A percentile compares a stretch with the other conserved stretches of the same genome.
phyloP scores from a whole-genome alignment of 1,140 invertebrate genomes.

The Hyphantria cunea region DNA sequence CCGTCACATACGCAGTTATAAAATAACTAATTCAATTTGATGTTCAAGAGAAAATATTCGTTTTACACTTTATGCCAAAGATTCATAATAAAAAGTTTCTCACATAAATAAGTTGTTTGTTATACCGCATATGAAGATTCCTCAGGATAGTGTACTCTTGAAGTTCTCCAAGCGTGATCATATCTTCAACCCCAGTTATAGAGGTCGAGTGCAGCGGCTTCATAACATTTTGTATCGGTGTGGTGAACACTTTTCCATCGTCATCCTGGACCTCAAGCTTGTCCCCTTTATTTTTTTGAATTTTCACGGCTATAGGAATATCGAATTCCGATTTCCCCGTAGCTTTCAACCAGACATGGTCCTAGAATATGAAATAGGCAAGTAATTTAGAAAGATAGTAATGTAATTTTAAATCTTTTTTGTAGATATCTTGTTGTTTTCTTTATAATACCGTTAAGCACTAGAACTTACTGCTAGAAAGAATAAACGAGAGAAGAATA shows the following conservation, averaged over 20 bases:
- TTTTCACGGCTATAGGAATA: conserved; percentile 91
- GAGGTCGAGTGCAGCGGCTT: conserved; percentile 94
- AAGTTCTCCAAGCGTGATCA: conserved; percentile 95
- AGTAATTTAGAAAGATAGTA: neutral
- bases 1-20: too few species aligned
- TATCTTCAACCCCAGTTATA: conserved; percentile 94
- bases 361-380: conserved; percentile 56
- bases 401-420: neutral
- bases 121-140: conserved; percentile 95
- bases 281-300: conserved; percentile 90
- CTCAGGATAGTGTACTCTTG: conserved; percentile 96
- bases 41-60: too few species aligned
- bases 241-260: conserved; percentile 85
- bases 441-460: too few species aligned
- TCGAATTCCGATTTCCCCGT: conserved; percentile 88
- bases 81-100: conserved; percentile 56
- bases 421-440: too few species aligned
- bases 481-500: too few species aligned
- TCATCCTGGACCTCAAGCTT: conserved; percentile 90
- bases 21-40: too few species aligned
- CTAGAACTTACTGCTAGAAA: too few species aligned
- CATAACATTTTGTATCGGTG: conserved; percentile 83
- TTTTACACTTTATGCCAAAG: too few species aligned
- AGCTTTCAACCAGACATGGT: conserved; percentile 94
- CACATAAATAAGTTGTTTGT: conserved; percentile 95